Percentiles rank a stretch among this genome's conserved stretches.
These are phyloP conservation scores for Gavia stellata DNA, from an alignment of 2,113 vertebrate species.

Conservation along the genomic window DNA sequence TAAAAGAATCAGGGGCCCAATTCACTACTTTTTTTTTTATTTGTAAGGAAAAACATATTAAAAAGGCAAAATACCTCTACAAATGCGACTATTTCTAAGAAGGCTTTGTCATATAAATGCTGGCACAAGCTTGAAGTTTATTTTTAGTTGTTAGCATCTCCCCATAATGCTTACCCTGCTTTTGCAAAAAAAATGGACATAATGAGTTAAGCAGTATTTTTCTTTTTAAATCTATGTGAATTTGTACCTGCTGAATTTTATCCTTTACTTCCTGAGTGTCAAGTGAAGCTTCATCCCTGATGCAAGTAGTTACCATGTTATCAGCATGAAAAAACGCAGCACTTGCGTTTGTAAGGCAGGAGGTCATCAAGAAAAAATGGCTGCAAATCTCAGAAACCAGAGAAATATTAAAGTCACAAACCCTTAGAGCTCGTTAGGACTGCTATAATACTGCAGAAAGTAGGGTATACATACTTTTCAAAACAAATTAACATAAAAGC, in stretches of 20 bases:
- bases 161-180: background rate
- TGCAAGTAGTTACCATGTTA: background rate
- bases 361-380: background rate
- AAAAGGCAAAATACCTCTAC: background rate
- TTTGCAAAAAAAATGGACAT: background rate
- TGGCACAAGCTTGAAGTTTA: background rate
- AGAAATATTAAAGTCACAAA: background rate
- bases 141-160: background rate
- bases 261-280: background rate
- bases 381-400: background rate
- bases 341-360: background rate
- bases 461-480: background rate
- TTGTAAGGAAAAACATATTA: background rate
- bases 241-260: background rate
- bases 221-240: background rate
- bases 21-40: background rate
- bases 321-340: background rate
- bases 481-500: background rate
- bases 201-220: background rate
- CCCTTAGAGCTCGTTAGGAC: background rate
- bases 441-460: background rate
- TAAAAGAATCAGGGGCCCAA: background rate
- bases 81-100: background rate
- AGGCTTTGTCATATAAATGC: background rate
- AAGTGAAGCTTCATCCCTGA: background rate